Evolutionary conservation across 2,113 vertebrate species (phyloP), one percentile per base, ranked within the genome.

Genomic region (Ammodytes marinus): DNA sequence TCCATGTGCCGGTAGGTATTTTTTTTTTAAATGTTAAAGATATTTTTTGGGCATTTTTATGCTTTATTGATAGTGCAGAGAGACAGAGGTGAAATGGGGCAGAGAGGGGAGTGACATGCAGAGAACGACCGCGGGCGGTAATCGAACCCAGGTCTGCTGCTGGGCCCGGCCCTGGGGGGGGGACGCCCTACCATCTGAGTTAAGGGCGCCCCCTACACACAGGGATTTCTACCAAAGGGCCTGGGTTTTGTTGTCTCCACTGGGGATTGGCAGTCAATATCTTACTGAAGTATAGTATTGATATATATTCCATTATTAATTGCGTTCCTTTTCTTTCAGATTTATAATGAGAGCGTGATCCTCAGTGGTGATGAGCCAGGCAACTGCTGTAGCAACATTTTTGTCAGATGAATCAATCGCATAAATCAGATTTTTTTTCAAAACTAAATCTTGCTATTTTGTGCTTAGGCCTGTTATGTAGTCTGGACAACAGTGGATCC

Each of bases 391-490:
- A 47, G 17, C 12, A 40, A 17, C 11, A n/a, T 6, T 1, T 27
- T 39, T 40, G 6, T 15, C 7, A 9, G 15, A 2, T 75, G 14
- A 67, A 60, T 42, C 17, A 47, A 52, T 10, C 61, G 42, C 45
- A 45, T 69, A 47, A 19, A 40, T 78, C 14, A 61, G 15, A 78
- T 50, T 3, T 60, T 76, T 47, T 57, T 27, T 27, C 27, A 27
- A 27, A 27, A 27, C 35, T 60, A 19, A 42, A 64, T 66, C 53
- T 15, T 49, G 43, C 66, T 46, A 13, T 64, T 53, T 73, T 72
- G 5, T 67, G 13, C 35, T 66, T 59, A 19, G 15, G 19, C 60
- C 47, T 60, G 52, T 47, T 49, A 73, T 64, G 42, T 53, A 11
- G 17, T 14, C n/a, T 11, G 42, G 8, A 83, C 58, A 60, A 0